A percentile compares a stretch with the other conserved stretches of the same genome.
phyloP scores from a whole-genome alignment of 2,888 invertebrate species.

The Cosmorhoe ocellata region DNA sequence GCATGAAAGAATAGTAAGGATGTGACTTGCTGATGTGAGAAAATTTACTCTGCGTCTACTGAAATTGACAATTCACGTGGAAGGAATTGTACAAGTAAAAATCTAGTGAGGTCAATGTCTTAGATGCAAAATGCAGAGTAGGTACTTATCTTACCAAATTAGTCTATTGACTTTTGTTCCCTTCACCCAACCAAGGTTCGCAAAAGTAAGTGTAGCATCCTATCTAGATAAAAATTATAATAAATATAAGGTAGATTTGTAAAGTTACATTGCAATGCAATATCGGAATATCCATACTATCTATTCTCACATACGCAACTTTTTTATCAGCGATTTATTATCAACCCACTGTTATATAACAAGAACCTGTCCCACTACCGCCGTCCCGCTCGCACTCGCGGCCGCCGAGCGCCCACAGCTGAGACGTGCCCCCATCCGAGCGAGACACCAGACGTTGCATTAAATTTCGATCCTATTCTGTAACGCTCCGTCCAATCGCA shows the following conservation, averaged over 20 bases:
- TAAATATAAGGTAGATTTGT: no score
- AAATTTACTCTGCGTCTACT: background rate
- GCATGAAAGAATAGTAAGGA: conserved; percentile 39
- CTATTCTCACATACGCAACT: conserved; percentile 56
- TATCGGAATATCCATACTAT: conserved; percentile 47
- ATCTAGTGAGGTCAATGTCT: no score
- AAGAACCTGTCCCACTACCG: conserved; percentile 49
- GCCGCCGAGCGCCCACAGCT: conserved; percentile 22
- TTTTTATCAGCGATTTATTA: conserved; percentile 80
- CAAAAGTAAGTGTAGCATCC: no score
- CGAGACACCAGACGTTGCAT: conserved; percentile 65
- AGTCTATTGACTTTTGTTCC: no score
- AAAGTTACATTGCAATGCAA: background rate
- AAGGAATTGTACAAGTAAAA: no score
- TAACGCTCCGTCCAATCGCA: conserved; percentile 83
- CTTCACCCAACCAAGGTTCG: no score
- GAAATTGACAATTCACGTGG: no score
- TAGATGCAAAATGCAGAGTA: no score
- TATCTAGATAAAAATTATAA: no score
- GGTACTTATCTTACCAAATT: no score
- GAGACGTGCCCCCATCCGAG: conserved; percentile 43
- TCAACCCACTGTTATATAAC: conserved; percentile 76
- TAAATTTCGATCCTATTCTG: conserved; percentile 80
- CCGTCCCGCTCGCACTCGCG: conserved; percentile 55
- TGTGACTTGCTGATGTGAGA: conserved; percentile 28